These are phyloP conservation scores for Ciconia stormi DNA, from an alignment of 2,113 vertebrate species.

Conservation along the genomic window DNA sequence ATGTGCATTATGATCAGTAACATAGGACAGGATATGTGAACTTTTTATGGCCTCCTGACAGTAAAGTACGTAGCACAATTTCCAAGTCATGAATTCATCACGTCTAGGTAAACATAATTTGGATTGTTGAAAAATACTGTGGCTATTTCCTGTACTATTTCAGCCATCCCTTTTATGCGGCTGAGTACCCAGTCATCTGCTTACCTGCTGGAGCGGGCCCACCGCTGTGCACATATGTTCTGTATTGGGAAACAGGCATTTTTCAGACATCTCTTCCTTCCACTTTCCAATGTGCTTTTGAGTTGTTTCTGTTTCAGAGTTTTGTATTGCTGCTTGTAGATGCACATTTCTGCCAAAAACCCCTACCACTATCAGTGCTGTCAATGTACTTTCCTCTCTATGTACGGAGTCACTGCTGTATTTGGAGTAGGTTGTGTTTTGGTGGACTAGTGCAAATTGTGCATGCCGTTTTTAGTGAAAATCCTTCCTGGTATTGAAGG, in stretches of 20 bases:
- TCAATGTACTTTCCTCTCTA: neutral
- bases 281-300: neutral
- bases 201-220: neutral
- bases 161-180: neutral
- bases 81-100: neutral
- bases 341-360: no score
- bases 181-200: neutral
- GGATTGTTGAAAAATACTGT: neutral
- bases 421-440: neutral
- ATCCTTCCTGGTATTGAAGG: neutral
- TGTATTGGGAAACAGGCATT: fast-evolving
- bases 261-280: neutral
- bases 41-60: neutral
- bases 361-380: fast-evolving
- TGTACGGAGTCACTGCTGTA: fast-evolving
- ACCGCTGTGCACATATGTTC: neutral
- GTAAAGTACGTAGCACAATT: neutral
- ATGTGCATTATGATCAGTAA: fast-evolving
- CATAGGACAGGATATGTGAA: fast-evolving
- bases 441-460: fast-evolving
- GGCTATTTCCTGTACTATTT: neutral
- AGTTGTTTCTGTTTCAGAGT: neutral
- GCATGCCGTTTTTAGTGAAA: neutral
- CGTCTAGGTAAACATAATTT: fast-evolving
- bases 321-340: neutral